Evolutionary conservation across 2,797 vertebrate species (phyloP).

Genomic region (Momotus momota): DNA sequence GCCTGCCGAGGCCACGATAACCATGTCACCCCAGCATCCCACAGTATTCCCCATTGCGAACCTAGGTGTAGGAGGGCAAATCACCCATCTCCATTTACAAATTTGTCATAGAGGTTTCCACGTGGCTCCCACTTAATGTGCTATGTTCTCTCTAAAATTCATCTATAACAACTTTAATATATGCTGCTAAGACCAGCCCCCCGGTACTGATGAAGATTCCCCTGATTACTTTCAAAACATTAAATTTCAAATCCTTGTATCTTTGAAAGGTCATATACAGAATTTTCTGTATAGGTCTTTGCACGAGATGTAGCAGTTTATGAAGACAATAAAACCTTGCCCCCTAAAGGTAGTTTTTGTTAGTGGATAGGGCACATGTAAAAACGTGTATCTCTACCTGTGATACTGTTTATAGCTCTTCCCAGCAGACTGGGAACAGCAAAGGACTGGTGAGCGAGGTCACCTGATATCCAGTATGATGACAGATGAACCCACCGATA

Average conservation of each 20-base stretch:
- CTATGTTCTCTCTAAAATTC: background rate
- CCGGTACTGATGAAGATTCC: background rate
- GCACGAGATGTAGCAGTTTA: background rate
- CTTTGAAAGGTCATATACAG: background rate
- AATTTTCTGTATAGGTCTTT: background rate
- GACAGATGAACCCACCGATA: background rate
- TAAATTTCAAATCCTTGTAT: background rate
- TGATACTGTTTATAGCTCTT: background rate
- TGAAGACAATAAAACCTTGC: constrained; percentile 14
- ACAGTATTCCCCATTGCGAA: background rate
- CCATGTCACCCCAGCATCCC: background rate
- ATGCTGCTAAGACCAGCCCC: background rate
- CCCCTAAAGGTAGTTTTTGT: background rate
- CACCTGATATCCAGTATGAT: background rate
- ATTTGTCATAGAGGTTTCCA: background rate
- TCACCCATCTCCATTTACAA: background rate
- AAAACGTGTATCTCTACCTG: background rate
- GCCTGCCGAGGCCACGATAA: constrained; percentile 43
- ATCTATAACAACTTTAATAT: background rate
- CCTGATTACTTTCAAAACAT: background rate
- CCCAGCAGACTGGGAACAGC: background rate
- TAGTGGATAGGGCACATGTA: background rate
- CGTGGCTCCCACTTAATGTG: background rate
- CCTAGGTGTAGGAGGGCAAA: background rate
- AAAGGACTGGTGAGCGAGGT: background rate